A percentile compares a stretch with the other conserved stretches of the same genome.
phyloP scores from a whole-genome alignment of 2,113 vertebrate genomes.

The Neolamprologus variostigma region DNA sequence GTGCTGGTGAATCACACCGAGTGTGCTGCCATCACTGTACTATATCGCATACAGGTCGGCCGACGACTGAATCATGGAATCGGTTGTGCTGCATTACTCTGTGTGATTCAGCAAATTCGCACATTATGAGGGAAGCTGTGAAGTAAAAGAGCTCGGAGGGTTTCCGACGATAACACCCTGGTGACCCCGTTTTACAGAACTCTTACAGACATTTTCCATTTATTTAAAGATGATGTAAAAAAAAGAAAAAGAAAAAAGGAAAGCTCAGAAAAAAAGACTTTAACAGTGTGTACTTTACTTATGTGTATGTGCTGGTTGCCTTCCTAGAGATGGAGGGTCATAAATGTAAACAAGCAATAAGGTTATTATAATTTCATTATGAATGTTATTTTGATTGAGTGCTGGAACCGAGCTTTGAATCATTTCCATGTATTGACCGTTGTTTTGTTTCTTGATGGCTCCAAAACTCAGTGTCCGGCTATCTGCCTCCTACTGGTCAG shows the following conservation, averaged over 20 bases:
- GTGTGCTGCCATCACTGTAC: background rate
- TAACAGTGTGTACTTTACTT: background rate
- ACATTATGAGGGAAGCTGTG: slow-evolving; percentile 12
- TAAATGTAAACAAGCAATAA: background rate
- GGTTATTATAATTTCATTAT: background rate
- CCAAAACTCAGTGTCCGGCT: background rate
- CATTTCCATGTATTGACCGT: background rate
- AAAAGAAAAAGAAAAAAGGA: background rate
- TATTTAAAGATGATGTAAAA: background rate
- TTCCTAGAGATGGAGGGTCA: background rate
- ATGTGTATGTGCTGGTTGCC: background rate
- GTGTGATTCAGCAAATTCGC: background rate
- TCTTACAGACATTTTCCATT: background rate
- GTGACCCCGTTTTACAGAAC: background rate
- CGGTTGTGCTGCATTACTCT: background rate
- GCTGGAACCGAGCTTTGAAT: background rate
- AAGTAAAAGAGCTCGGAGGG: background rate
- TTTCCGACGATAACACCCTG: background rate
- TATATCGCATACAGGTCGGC: background rate
- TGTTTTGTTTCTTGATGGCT: background rate
- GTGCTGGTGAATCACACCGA: background rate
- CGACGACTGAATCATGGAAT: background rate
- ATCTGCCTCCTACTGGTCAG: background rate
- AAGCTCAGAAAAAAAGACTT: background rate
- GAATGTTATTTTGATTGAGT: background rate